Conservation (phyloP, 2,888 invertebrate genomes). For the Eilema depressum region DNA sequence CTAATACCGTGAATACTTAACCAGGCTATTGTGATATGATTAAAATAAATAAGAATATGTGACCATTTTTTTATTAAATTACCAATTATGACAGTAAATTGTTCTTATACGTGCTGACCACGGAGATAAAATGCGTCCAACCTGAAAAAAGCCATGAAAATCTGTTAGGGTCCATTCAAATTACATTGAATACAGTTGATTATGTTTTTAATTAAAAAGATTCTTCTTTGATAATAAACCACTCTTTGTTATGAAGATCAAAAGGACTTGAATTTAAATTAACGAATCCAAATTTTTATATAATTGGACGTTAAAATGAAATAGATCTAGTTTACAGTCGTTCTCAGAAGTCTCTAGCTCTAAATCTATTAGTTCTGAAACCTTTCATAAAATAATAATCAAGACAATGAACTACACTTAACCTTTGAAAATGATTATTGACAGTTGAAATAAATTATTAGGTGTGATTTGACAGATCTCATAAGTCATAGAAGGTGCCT, state of each 20-base stretch:
- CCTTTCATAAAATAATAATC: neutral
- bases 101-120: conserved; percentile 43
- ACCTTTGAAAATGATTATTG: neutral
- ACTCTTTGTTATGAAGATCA: neutral
- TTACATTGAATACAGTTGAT: conserved; percentile 11
- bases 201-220: conserved; percentile 4
- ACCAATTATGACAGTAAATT: conserved; percentile 33
- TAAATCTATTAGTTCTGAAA: neutral
- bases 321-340: neutral
- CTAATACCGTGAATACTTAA: too few relatives aligned
- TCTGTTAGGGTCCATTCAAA: conserved; percentile 7
- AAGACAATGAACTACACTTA: neutral
- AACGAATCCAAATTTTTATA: neutral
- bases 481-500: too few relatives aligned
- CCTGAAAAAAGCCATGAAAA: conserved; percentile 41
- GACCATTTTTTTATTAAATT: conserved; percentile 6
- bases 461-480: too few relatives aligned
- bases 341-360: neutral
- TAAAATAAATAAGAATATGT: neutral
- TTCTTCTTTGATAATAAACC: conserved; percentile 11
- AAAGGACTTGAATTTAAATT: neutral
- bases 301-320: neutral
- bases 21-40: too few relatives aligned
- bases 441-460: too few relatives aligned
- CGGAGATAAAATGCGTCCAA: conserved; percentile 54